Conservation (phyloP, 2,888 invertebrate genomes). For the Timandra comae region DNA sequence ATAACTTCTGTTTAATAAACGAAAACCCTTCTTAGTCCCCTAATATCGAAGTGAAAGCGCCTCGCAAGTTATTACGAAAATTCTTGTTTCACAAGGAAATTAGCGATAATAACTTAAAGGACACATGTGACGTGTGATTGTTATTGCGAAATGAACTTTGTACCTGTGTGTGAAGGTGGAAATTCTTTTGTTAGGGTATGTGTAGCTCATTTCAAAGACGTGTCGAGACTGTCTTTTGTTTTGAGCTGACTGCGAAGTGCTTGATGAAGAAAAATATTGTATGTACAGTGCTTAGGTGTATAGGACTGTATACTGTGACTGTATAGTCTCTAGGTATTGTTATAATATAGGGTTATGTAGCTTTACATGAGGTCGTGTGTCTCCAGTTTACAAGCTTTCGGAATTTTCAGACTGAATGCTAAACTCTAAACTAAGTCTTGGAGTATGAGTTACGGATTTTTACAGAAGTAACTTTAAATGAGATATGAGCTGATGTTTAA, state of each 20-base stretch:
- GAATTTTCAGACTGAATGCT: too few relatives aligned
- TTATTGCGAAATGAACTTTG: constrained; percentile 24
- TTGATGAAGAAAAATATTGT: constrained; percentile 33
- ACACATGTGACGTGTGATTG: constrained; percentile 14
- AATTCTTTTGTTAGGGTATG: constrained; percentile 14
- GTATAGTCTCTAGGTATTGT: too few relatives aligned
- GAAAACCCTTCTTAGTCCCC: constrained; percentile 1
- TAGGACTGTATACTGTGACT: background rate
- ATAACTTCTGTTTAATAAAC: too few relatives aligned
- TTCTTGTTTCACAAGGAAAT: constrained; percentile 32
- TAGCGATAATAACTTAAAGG: constrained; percentile 25
- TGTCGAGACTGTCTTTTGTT: constrained; percentile 26
- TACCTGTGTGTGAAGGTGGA: constrained; percentile 5
- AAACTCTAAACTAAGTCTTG: too few relatives aligned
- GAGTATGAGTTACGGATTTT: too few relatives aligned
- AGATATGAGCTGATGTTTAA: too few relatives aligned
- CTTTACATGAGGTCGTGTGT: too few relatives aligned
- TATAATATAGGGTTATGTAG: too few relatives aligned
- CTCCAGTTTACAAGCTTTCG: too few relatives aligned
- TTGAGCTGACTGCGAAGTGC: constrained; percentile 34
- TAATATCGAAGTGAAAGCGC: constrained; percentile 25
- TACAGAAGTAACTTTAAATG: too few relatives aligned
- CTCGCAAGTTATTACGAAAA: constrained; percentile 35
- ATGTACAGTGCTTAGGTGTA: constrained; percentile 1
- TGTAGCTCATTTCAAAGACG: constrained; percentile 24